Evolutionary conservation across 2,797 vertebrate genomes (phyloP), one percentile per base, ranked within the genome.

Genomic region (Spheniscus humboldti): DNA sequence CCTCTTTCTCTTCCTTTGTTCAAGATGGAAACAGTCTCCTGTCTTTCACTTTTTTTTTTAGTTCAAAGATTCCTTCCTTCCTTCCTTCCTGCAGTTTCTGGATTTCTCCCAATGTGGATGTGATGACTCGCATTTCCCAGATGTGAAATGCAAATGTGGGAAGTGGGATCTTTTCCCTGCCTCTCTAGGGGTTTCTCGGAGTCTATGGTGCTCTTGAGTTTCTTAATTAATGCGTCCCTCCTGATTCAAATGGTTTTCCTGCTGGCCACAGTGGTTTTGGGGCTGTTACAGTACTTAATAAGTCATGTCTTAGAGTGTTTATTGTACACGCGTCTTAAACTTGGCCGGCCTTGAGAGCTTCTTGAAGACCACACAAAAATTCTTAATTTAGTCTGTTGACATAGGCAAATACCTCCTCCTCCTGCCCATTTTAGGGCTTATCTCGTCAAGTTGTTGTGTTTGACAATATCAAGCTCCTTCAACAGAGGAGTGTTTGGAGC

Each of bases 71-170:
- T 90, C 14, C 75, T 92, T 90, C 18, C 75, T 92, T 94, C 50
- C 48, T 84, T 76, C 55, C 74, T 93, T 95, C 60, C 88, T 95
- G 75, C 48, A 63, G 11, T 87, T 93, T 93, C 59, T 92, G 88
- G 71, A 35, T 92, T 93, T 89, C 41, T 92, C 66, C 41, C 50
- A 89, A 11, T 63, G 78, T 30, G 82, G 88, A 92, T 60, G 60
- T 76, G 74, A 71, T 67, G 39, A 85, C 60, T 93, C 59, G 48
- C 28, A 18, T 86, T 94, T 93, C 88, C 71, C 86, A 91, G 91
- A 96, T 94, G 91, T 81, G 74, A 93, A 96, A 94, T 85, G 74
- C 24, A 75, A 86, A 84, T 92, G 66, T 88, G 77, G 68, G 47
- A 86, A 95, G 88, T 73, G 63, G 83, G 71, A 78, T 82, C 59